Conservation (phyloP, 2,888 invertebrate species). For the Steinernema hermaphroditum region DNA sequence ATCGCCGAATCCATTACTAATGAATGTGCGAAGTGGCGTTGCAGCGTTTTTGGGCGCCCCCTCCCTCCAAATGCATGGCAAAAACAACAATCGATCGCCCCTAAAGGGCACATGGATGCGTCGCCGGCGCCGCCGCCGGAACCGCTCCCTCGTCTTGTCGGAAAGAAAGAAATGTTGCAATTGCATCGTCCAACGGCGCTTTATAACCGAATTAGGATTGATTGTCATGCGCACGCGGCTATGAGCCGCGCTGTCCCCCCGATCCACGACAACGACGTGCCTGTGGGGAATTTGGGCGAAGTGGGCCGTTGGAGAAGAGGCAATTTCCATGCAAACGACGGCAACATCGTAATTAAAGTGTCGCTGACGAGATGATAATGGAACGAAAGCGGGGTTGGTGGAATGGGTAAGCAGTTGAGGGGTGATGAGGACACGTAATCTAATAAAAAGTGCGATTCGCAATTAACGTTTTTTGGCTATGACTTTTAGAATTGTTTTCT, state of each 20-base stretch:
- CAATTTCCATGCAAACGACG: conserved; percentile 27
- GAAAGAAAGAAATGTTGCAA: conserved; percentile 19
- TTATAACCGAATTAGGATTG: conserved; percentile 30
- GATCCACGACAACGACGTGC: not conserved
- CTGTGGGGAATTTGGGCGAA: not conserved
- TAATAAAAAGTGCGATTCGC: conserved; percentile 3
- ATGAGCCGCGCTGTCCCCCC: not conserved
- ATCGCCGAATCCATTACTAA: conserved; percentile 17
- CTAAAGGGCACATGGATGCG: conserved; percentile 15
- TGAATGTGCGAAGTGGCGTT: conserved; percentile 20
- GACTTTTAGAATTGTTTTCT: too few species aligned
- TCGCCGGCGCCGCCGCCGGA: not conserved
- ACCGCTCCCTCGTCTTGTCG: not conserved
- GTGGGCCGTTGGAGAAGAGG: not conserved
- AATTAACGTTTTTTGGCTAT: too few species aligned
- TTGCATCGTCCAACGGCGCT: conserved; percentile 19
- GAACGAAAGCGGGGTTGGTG: not conserved
- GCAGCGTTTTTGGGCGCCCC: too few species aligned
- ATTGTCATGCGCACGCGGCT: conserved; percentile 10
- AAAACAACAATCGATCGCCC: conserved; percentile 17
- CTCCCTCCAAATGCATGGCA: too few species aligned
- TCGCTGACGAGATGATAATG: conserved; percentile 1
- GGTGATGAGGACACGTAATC: too few species aligned
- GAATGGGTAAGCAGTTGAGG: not conserved
- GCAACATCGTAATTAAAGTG: conserved; percentile 28